phyloP scores from a whole-genome alignment of 2,113 vertebrate species.

The Nestor notabilis region DNA sequence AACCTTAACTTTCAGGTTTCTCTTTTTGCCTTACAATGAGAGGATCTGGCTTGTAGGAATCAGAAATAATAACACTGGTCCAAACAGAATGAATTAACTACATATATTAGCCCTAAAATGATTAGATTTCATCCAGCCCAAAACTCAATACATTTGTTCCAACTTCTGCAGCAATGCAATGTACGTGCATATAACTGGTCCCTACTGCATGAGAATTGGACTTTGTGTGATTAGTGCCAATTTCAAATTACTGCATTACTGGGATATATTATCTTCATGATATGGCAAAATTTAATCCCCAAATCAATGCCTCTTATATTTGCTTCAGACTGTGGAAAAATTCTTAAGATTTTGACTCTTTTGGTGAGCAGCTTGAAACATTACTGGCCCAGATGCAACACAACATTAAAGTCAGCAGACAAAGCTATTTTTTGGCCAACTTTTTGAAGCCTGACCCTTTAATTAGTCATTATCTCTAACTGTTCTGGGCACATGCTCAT shows the following conservation, averaged over 20 bases:
- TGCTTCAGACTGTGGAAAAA: not conserved
- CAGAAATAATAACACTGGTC: not conserved
- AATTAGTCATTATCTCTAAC: slow-evolving; percentile 28
- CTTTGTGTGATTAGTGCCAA: not conserved
- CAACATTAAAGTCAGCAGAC: not conserved
- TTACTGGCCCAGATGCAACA: not conserved
- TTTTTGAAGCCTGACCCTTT: slow-evolving; percentile 14
- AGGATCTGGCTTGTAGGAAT: not conserved
- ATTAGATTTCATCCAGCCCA: not conserved
- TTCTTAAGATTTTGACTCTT: not conserved
- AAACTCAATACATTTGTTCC: not conserved
- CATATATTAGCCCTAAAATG: not conserved
- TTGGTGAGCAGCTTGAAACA: not conserved
- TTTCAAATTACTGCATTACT: not conserved
- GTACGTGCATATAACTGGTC: not conserved
- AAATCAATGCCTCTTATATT: not conserved
- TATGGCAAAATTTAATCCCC: not conserved
- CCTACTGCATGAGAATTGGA: not conserved
- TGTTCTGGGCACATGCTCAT: not conserved
- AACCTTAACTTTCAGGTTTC: not conserved
- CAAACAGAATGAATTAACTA: not conserved
- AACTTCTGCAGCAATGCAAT: not conserved
- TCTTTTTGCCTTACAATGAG: not conserved
- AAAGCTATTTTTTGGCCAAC: not conserved
- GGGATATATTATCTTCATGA: not conserved